Evolutionary conservation across 2,888 invertebrate genomes (phyloP).

Genomic region (Malthinus flaveolus): DNA sequence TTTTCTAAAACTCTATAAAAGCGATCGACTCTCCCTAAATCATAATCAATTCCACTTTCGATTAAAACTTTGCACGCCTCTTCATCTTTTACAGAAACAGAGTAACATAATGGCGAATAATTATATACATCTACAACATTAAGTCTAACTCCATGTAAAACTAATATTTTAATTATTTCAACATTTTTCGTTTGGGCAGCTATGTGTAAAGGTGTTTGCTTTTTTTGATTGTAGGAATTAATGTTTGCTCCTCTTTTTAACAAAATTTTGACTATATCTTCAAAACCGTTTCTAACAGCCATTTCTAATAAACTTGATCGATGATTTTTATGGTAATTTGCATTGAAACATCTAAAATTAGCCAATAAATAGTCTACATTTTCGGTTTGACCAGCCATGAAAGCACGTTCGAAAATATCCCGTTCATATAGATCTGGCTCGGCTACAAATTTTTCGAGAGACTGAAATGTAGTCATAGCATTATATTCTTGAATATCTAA

Average conservation of each 20-base stretch:
- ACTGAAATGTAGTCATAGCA: slow-evolving; percentile 55
- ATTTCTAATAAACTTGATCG: slow-evolving; percentile 71
- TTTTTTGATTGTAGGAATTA: slow-evolving; percentile 54
- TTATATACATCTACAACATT: slow-evolving; percentile 53
- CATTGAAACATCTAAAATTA: slow-evolving; percentile 59
- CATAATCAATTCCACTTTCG: slow-evolving; percentile 29
- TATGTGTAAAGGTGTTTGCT: slow-evolving; percentile 51
- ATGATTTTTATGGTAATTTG: slow-evolving; percentile 67
- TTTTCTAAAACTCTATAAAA: slow-evolving; percentile 70
- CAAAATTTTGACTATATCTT: slow-evolving; percentile 61
- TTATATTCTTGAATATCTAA: slow-evolving; percentile 34
- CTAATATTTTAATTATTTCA: slow-evolving; percentile 43
- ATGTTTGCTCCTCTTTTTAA: slow-evolving; percentile 64
- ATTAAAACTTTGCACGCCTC: slow-evolving; percentile 57
- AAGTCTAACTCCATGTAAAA: slow-evolving; percentile 49
- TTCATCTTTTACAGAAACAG: slow-evolving; percentile 51
- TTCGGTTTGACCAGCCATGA: slow-evolving; percentile 65
- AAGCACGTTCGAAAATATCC: slow-evolving; percentile 75
- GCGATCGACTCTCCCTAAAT: slow-evolving; percentile 58
- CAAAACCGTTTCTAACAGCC: slow-evolving; percentile 63
- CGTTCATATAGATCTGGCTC: slow-evolving; percentile 66
- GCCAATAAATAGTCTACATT: slow-evolving; percentile 63
- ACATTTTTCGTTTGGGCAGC: slow-evolving; percentile 43
- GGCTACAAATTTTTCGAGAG: slow-evolving; percentile 57
- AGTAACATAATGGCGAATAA: slow-evolving; percentile 55